Evolutionary conservation across 2,797 vertebrate genomes (phyloP).

Genomic region (Lophius americanus): DNA sequence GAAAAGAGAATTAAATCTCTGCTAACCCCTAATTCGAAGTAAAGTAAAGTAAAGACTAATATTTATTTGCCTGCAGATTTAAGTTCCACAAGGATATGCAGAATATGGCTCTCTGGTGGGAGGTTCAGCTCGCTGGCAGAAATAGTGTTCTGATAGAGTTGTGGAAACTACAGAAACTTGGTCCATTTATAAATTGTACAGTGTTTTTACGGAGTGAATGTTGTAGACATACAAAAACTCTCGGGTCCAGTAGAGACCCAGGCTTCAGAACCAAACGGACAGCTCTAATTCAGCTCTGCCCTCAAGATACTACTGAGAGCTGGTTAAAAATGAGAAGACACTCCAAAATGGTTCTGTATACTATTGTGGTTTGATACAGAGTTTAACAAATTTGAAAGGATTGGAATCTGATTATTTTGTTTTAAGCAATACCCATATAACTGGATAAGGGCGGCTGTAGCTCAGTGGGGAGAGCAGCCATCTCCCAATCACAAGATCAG

Average conservation of each 20-base stretch:
- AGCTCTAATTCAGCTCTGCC: not conserved
- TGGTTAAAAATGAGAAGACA: too few species aligned
- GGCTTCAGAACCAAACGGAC: not conserved
- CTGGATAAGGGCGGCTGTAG: too few species aligned
- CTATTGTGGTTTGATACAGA: too few species aligned
- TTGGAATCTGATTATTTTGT: too few species aligned
- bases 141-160: not conserved
- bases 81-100: not conserved
- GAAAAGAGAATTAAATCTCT: too few species aligned
- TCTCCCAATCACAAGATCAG: too few species aligned
- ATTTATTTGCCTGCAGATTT: not conserved
- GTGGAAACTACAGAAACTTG: not conserved
- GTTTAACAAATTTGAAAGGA: too few species aligned
- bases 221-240: conserved; percentile 10
- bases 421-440: too few species aligned
- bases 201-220: not conserved
- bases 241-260: not conserved
- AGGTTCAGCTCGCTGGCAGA: not conserved
- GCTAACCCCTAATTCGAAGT: not conserved
- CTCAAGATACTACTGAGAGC: not conserved
- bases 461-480: too few species aligned
- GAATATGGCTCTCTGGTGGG: too few species aligned
- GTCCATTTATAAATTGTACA: not conserved
- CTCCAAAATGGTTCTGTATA: too few species aligned
- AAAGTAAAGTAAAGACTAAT: not conserved